These are phyloP conservation scores for Blera fallax DNA, from an alignment of 2,888 invertebrate genomes.

Conservation along the genomic window DNA sequence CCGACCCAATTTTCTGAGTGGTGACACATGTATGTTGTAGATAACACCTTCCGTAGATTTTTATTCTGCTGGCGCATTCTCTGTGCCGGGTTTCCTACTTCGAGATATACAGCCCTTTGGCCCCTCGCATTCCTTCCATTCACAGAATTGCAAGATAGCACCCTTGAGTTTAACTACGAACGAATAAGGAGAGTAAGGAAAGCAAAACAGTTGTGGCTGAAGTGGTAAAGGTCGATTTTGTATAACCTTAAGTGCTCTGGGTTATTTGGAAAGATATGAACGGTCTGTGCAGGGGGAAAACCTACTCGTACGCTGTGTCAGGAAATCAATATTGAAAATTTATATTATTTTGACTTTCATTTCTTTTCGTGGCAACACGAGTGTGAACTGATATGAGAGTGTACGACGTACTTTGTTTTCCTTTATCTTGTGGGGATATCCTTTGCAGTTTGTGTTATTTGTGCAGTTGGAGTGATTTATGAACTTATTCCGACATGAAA, in stretches of 20 bases:
- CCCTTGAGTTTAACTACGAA: not conserved
- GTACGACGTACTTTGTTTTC: not conserved
- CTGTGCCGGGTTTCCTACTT: not conserved
- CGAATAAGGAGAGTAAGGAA: not conserved
- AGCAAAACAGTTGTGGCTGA: not conserved
- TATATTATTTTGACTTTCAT: conserved; percentile 15
- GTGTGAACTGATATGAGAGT: conserved; percentile 3
- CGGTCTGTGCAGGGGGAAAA: not conserved
- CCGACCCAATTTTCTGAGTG: conserved; percentile 34
- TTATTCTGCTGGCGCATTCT: not conserved
- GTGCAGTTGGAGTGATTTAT: not conserved
- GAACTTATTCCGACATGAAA: not conserved
- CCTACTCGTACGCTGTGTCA: not conserved
- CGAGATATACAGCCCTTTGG: not conserved
- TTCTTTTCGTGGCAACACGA: not conserved
- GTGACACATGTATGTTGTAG: conserved; percentile 19
- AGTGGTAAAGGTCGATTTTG: conserved; percentile 19
- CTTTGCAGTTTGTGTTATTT: not conserved
- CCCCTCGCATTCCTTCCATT: not conserved
- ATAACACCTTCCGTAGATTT: not conserved
- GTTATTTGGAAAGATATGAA: not conserved
- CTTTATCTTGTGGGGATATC: not conserved
- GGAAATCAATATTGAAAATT: conserved; percentile 14
- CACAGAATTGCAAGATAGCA: not conserved
- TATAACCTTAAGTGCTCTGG: not conserved